Conservation (phyloP, 2,797 vertebrate genomes). For the Aldrovandia affinis region DNA sequence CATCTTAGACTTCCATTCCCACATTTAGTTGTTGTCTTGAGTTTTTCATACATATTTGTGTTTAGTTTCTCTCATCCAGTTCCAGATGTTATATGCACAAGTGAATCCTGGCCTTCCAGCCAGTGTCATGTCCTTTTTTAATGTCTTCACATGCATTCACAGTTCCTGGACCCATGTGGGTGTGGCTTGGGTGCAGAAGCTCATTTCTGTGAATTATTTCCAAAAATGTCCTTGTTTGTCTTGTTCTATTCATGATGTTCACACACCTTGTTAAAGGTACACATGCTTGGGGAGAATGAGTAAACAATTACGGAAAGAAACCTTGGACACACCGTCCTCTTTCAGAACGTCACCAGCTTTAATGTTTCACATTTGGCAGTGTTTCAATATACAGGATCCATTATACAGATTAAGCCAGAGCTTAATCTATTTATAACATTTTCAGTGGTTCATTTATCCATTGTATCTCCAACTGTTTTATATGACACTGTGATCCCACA, state of each 20-base stretch:
- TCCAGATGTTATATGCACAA: not conserved
- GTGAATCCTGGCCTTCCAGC: not conserved
- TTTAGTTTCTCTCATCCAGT: not conserved
- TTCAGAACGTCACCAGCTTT: not conserved
- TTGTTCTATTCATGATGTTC: not conserved
- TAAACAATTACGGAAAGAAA: not conserved
- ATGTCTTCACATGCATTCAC: not conserved
- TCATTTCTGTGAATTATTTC: conserved; percentile 13
- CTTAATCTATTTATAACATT: not conserved
- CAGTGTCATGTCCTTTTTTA: not conserved
- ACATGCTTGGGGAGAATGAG: not conserved
- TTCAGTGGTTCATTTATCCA: not conserved
- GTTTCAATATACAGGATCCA: not conserved
- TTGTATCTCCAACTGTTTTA: not conserved
- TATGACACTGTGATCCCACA: too few relatives aligned
- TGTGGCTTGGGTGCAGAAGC: not conserved
- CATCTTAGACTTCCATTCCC: not conserved
- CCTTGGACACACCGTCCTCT: not conserved
- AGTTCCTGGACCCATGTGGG: not conserved
- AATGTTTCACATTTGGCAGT: not conserved
- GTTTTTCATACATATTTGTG: too few relatives aligned
- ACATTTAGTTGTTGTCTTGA: not conserved
- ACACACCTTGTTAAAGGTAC: not conserved
- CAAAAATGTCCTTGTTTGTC: not conserved
- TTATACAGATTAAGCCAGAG: too few relatives aligned